A percentile compares a stretch with the other conserved stretches of the same genome.
Evolutionary conservation across 2,113 vertebrate genomes (phyloP).

Genomic region (Phrynosoma blainvillii): DNA sequence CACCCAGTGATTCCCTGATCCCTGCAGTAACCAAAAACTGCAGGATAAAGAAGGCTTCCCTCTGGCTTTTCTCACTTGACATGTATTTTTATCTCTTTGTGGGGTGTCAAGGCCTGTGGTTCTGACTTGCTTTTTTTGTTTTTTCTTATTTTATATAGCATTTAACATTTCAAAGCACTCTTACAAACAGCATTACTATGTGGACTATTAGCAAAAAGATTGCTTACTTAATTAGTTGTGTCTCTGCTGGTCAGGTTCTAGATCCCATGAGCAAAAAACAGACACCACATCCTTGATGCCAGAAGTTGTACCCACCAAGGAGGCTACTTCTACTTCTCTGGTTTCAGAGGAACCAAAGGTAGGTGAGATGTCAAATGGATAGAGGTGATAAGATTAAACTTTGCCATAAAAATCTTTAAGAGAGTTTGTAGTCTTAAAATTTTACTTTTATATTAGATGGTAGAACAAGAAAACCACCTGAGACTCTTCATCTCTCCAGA

Average conservation of each 20-base stretch:
- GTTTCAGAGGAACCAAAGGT: slow-evolving; percentile 17
- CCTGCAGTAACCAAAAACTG: background rate
- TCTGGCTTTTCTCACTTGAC: background rate
- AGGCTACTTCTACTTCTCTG: background rate
- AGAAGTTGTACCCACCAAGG: fast-evolving
- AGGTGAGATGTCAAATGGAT: background rate
- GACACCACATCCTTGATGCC: background rate
- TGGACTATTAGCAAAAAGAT: background rate
- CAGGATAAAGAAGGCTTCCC: background rate
- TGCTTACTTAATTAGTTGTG: background rate
- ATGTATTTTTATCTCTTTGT: background rate
- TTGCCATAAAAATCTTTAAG: background rate
- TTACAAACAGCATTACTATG: background rate
- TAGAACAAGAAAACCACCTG: too few species aligned
- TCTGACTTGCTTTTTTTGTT: background rate
- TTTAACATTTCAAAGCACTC: background rate
- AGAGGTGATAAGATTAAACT: fast-evolving
- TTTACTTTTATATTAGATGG: background rate
- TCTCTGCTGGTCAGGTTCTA: slow-evolving; percentile 43
- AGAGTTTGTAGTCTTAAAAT: background rate
- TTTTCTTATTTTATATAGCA: background rate
- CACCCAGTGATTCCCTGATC: background rate
- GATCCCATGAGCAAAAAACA: fast-evolving
- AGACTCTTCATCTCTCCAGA: background rate
- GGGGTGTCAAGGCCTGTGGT: background rate